Evolutionary conservation across 2,113 vertebrate genomes (phyloP), one percentile per base, ranked within the genome.

Genomic region (Gymnarchus niloticus): DNA sequence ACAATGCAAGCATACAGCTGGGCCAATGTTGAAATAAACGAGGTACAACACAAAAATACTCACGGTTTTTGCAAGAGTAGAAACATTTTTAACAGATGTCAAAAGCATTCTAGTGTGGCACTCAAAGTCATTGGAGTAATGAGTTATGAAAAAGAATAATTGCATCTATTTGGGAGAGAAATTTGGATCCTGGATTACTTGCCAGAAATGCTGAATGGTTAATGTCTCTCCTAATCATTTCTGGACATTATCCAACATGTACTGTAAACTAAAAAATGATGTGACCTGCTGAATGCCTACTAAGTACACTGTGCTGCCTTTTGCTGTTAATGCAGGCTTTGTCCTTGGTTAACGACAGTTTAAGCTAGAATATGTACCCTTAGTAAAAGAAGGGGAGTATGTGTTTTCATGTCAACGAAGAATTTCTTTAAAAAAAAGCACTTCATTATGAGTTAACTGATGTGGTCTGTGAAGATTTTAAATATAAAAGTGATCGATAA

Each of bases 341-440:
- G 49, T 87, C 92, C 91, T 94, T 89, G 28, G 90, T 90, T 91
- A 89, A 91, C 65, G 86, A 92, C 95, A 91, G 94, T 89, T 91
- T 92, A 94, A 91, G 93, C 88, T 90, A 93, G 28, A 76, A 80
- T n/a, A 10, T n/a, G 92, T 87, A 94, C 94, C 92, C 91, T 93
- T 21, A 92, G 94, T 92, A 95, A 94, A 95, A 92, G 93, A 94
- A 94, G 93, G 93, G 89, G 95, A 95, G 92, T 85, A 87, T 90
- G 95, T 96, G 93, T 98, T 98, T 98, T 98, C 97, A 98, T 98
- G 97, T 96, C 97, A 95, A 93, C 94, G 93, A 93, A 90, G 91
- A 95, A 92, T 88, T 90, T 44, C 87, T 78, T 23, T 57, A 61
- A 48, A 84, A 37, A 5, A 21, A 46, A 81, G 10, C 7, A 81